phyloP scores from a whole-genome alignment of 2,888 invertebrate genomes.

The Pachycephus smyrnensis region DNA sequence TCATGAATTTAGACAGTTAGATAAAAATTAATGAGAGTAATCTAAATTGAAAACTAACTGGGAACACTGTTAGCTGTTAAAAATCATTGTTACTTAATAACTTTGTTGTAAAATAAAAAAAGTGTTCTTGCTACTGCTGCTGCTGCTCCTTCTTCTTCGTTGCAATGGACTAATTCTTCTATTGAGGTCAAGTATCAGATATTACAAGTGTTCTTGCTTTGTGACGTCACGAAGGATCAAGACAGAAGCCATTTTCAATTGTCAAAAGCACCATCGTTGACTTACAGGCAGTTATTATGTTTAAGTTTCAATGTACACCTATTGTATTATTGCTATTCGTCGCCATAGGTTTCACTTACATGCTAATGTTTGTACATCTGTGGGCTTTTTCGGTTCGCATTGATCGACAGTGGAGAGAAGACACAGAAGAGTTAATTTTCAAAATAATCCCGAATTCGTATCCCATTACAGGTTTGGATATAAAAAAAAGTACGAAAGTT shows the following conservation, averaged over 20 bases:
- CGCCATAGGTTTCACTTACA: slow-evolving; percentile 42
- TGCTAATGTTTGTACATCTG: slow-evolving; percentile 53
- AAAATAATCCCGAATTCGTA: not conserved
- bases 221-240: slow-evolving; percentile 15
- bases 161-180: not conserved
- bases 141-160: not conserved
- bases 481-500: not conserved
- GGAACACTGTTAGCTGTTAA: not conserved
- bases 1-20: not conserved
- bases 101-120: not conserved
- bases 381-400: slow-evolving; percentile 36
- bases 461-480: not conserved
- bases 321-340: slow-evolving; percentile 57
- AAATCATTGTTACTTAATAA: not conserved
- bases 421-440: not conserved
- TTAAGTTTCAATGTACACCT: slow-evolving; percentile 49
- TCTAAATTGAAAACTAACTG: not conserved
- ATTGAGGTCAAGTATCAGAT: not conserved
- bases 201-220: slow-evolving; percentile 5
- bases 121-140: not conserved
- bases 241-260: slow-evolving; percentile 1
- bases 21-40: not conserved
- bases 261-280: slow-evolving; percentile 38
- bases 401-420: slow-evolving; percentile 32
- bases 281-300: slow-evolving; percentile 33